Percentiles rank a stretch among this genome's conserved stretches.
These are phyloP conservation scores for Drosophila rubida DNA, from an alignment of 2,888 invertebrate genomes.

Conservation along the genomic window DNA sequence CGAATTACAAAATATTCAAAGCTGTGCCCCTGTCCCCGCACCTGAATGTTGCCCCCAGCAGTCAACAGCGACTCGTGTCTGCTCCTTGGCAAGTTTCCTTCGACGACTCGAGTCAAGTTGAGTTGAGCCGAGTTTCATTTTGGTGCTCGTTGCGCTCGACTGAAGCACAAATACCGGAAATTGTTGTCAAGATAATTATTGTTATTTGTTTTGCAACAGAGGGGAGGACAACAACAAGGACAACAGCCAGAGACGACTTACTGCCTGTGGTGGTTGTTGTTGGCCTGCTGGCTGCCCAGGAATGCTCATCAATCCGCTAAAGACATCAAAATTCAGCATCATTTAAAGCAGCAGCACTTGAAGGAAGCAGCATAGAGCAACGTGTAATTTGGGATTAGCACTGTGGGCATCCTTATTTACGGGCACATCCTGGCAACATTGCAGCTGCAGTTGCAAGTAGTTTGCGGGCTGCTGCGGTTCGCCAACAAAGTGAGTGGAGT, in stretches of 20 bases:
- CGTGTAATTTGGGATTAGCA: conserved; percentile 65
- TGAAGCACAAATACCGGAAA: conserved; percentile 84
- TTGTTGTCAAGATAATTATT: conserved; percentile 85
- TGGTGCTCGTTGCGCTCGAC: conserved; percentile 79
- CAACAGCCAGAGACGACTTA: conserved; percentile 34
- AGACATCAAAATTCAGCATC: conserved; percentile 65
- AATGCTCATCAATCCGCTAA: conserved; percentile 73
- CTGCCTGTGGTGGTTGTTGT: conserved; percentile 14
- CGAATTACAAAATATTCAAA: conserved; percentile 67
- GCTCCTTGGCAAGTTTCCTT: neutral
- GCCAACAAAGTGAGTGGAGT: conserved; percentile 64
- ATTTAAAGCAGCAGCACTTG: conserved; percentile 14
- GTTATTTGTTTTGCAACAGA: conserved; percentile 81
- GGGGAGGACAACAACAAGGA: conserved; percentile 47
- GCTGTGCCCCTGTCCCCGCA: conserved; percentile 51
- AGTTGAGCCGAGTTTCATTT: conserved; percentile 72
- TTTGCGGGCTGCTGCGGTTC: conserved; percentile 45
- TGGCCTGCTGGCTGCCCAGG: conserved; percentile 10
- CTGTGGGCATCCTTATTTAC: conserved; percentile 11
- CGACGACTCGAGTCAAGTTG: conserved; percentile 37
- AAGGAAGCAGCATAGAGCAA: conserved; percentile 17
- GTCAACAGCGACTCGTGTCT: conserved; percentile 16
- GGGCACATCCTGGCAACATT: neutral
- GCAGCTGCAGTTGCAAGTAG: neutral
- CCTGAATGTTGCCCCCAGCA: conserved; percentile 41